Percentiles rank a stretch among this genome's conserved stretches.
These are phyloP conservation scores for Phortica magna DNA, from an alignment of 2,888 invertebrate species.

Conservation along the genomic window DNA sequence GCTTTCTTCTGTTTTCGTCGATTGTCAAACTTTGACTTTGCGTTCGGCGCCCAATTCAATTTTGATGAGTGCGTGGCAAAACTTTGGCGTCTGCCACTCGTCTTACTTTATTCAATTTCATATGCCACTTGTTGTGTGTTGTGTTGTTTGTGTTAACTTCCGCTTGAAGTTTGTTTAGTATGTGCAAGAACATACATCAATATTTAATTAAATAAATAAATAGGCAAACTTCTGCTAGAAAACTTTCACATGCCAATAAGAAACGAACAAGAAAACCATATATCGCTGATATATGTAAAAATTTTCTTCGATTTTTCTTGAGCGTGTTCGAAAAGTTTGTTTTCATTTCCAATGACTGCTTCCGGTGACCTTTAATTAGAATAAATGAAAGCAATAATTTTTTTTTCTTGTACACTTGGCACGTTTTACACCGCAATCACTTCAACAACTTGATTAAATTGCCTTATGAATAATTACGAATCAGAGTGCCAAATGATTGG, in stretches of 20 bases:
- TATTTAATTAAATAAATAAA: slow-evolving; percentile 69
- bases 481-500: background rate
- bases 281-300: background rate
- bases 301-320: slow-evolving; percentile 4
- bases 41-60: slow-evolving; percentile 8
- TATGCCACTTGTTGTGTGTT: slow-evolving; percentile 19
- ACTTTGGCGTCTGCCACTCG: background rate
- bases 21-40: slow-evolving; percentile 4
- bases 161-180: slow-evolving; percentile 1
- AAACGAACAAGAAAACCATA: background rate
- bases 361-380: background rate
- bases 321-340: background rate
- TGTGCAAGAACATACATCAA: slow-evolving; percentile 22
- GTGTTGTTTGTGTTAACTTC: slow-evolving; percentile 1
- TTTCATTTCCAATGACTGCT: background rate
- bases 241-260: background rate
- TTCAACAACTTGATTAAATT: background rate
- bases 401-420: background rate
- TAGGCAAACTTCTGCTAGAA: slow-evolving; percentile 53
- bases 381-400: background rate
- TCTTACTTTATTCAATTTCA: background rate
- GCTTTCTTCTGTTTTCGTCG: background rate
- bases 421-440: background rate
- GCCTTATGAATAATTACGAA: slow-evolving; percentile 8
- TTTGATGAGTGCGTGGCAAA: background rate